Conservation (phyloP, 2,888 invertebrate genomes). For the Epiblema foenella region DNA sequence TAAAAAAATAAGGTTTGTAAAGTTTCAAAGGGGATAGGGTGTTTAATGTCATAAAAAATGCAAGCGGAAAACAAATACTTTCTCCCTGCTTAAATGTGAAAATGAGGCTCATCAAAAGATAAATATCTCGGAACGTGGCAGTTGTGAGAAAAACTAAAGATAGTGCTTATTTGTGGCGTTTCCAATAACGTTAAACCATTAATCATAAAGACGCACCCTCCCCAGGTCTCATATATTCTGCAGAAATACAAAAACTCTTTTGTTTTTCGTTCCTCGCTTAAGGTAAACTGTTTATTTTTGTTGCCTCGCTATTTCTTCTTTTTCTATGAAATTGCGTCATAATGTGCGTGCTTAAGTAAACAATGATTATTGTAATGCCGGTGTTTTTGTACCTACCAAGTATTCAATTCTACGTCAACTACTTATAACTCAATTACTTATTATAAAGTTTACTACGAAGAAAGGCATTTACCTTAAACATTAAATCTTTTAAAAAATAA, state of each 20-base stretch:
- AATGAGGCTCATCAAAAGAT: conserved; percentile 25
- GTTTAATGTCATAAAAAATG: neutral
- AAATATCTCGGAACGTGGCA: conserved; percentile 22
- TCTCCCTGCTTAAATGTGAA: conserved; percentile 1
- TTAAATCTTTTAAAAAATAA: too few species aligned
- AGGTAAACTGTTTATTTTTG: conserved; percentile 25
- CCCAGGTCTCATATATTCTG: conserved; percentile 43
- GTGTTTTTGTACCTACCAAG: neutral
- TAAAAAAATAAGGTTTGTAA: too few species aligned
- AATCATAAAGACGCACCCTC: conserved; percentile 44
- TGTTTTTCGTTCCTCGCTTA: conserved; percentile 31
- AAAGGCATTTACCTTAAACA: too few species aligned
- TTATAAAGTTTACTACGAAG: too few species aligned
- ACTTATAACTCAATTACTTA: neutral
- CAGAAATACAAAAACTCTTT: conserved; percentile 39
- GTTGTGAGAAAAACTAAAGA: conserved; percentile 43
- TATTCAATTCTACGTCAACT: neutral
- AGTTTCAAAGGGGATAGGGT: neutral
- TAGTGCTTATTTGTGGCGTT: conserved; percentile 40
- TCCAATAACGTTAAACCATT: conserved; percentile 43
- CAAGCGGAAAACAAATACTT: conserved; percentile 7
- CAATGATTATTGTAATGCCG: neutral
- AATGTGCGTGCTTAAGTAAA: neutral
- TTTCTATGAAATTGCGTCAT: neutral
- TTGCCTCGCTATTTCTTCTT: neutral